These are phyloP conservation scores for Nansenia antarctica DNA, from an alignment of 2,113 vertebrate species.

Conservation along the genomic window DNA sequence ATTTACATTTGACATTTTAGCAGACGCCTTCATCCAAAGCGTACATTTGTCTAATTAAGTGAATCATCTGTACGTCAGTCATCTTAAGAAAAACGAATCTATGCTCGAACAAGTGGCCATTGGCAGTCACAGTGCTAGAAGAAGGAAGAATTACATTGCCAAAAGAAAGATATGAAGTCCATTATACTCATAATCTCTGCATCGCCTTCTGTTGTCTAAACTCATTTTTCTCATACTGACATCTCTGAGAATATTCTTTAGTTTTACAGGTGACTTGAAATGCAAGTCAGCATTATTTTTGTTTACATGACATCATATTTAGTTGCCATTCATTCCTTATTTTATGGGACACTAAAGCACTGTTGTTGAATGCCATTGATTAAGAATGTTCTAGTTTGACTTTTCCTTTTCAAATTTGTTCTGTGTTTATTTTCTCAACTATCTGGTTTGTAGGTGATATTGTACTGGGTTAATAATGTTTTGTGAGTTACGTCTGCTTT, in stretches of 20 bases:
- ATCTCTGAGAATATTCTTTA: not conserved
- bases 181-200: too few relatives aligned
- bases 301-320: constrained; percentile 47
- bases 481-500: constrained; percentile 40
- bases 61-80: too few relatives aligned
- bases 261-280: too few relatives aligned
- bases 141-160: too few relatives aligned
- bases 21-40: too few relatives aligned
- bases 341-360: constrained; percentile 15
- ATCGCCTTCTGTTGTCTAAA: constrained; percentile 9
- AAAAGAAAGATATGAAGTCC: too few relatives aligned
- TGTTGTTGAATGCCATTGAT: constrained; percentile 1
- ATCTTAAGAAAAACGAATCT: too few relatives aligned
- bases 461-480: not conserved
- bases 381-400: constrained; percentile 6
- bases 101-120: too few relatives aligned
- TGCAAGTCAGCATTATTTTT: constrained; percentile 21
- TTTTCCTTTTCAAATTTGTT: not conserved
- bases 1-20: too few relatives aligned
- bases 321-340: constrained; percentile 7
- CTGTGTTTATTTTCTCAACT: constrained; percentile 9
- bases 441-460: constrained; percentile 8
- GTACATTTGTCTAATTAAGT: too few relatives aligned
- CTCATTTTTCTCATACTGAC: too few relatives aligned
- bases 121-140: too few relatives aligned